These are phyloP conservation scores for Drosophila miranda DNA, from an alignment of 1,140 invertebrate species.

Conservation along the genomic window DNA sequence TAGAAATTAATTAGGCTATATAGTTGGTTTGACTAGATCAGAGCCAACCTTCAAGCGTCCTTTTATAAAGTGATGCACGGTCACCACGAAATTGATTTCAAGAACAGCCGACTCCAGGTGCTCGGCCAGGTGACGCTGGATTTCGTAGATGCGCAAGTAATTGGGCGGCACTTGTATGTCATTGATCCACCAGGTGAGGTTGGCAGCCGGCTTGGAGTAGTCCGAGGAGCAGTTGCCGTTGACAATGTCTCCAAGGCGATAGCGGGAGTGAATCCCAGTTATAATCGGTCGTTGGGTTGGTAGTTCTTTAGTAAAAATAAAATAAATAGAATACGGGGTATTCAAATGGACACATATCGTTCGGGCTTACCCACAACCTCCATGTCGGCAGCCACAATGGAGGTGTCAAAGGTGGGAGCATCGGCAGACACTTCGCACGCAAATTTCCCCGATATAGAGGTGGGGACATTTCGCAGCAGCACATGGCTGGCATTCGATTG, in stretches of 20 bases:
- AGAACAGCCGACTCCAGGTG: constrained; percentile 71
- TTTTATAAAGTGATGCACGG: constrained; percentile 83
- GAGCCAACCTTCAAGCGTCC: constrained; percentile 83
- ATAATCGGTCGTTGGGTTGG: constrained; percentile 88
- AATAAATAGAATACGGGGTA: background rate
- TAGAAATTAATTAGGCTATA: background rate
- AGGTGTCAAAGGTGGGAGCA: constrained; percentile 92
- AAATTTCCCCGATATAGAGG: constrained; percentile 87
- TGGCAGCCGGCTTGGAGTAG: constrained; percentile 90
- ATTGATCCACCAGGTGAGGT: constrained; percentile 94
- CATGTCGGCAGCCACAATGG: constrained; percentile 87
- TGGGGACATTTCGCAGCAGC: constrained; percentile 84
- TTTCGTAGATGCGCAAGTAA: constrained; percentile 65
- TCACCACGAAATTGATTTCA: constrained; percentile 83
- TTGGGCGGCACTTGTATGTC: constrained; percentile 84
- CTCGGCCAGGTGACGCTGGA: constrained; percentile 70
- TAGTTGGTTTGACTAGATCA: background rate
- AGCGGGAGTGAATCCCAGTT: constrained; percentile 87
- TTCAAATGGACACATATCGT: background rate
- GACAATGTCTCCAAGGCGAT: constrained; percentile 87
- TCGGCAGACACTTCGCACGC: constrained; percentile 93
- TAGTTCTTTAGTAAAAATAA: constrained; percentile 84
- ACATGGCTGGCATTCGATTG: constrained; percentile 86
- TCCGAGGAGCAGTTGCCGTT: constrained; percentile 89
- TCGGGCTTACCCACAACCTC: constrained; percentile 88